Conservation (phyloP, 2,113 vertebrate genomes). For the Lagopus muta region DNA sequence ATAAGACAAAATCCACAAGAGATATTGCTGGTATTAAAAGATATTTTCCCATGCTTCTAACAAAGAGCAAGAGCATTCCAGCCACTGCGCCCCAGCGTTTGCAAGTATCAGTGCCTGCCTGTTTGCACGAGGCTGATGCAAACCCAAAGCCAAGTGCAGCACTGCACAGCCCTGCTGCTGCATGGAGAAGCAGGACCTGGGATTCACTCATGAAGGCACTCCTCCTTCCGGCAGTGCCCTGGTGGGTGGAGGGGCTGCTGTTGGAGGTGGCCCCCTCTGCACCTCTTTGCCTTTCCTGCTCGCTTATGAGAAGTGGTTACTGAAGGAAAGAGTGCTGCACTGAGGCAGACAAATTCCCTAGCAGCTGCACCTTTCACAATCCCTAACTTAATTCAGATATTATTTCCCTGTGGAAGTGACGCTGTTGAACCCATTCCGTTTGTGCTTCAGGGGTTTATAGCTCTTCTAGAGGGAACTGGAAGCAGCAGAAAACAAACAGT, state of each 20-base stretch:
- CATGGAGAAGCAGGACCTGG: background rate
- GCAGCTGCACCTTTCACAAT: background rate
- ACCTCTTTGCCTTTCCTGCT: background rate
- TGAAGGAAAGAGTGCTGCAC: fast-evolving
- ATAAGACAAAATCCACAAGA: background rate
- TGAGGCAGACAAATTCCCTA: no score
- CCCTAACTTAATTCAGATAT: background rate
- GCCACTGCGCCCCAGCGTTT: background rate
- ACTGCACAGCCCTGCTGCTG: fast-evolving
- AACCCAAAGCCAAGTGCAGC: background rate
- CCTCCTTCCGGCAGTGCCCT: background rate
- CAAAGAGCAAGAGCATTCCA: background rate
- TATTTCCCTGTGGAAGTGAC: fast-evolving
- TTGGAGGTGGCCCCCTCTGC: fast-evolving
- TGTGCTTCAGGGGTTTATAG: background rate
- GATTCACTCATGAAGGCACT: background rate
- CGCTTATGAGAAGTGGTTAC: fast-evolving
- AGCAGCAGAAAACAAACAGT: background rate
- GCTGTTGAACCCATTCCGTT: fast-evolving
- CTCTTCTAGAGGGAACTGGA: background rate
- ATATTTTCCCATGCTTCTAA: background rate
- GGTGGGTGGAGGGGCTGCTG: background rate
- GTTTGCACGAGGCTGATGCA: background rate
- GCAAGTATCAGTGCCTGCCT: background rate
- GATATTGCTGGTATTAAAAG: background rate